phyloP scores from a whole-genome alignment of 2,888 invertebrate genomes.

The Druceiella hillmani region DNA sequence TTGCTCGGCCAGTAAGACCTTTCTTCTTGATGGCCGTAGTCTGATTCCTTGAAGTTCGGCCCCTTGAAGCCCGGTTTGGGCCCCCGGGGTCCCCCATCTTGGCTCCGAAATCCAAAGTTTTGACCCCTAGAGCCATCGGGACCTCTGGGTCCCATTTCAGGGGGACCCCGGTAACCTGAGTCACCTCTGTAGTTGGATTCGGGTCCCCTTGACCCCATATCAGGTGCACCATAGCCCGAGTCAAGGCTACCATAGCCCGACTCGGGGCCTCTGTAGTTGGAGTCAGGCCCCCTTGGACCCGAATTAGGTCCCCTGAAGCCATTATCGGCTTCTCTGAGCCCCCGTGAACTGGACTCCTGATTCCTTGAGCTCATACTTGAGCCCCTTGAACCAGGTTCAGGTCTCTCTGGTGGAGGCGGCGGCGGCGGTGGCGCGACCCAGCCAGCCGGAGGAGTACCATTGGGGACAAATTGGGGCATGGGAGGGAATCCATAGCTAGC shows the following conservation, averaged over 20 bases:
- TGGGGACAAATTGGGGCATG: too few species aligned
- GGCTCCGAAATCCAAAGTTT: too few species aligned
- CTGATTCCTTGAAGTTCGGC: too few species aligned
- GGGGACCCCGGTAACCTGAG: slow-evolving; percentile 27
- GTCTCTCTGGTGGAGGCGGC: slow-evolving; percentile 38
- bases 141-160: slow-evolving; percentile 24
- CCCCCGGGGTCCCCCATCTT: neutral
- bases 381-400: slow-evolving; percentile 30
- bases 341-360: too few species aligned
- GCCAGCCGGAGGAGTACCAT: slow-evolving; percentile 1
- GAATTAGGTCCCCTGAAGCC: too few species aligned
- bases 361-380: too few species aligned
- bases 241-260: slow-evolving; percentile 40
- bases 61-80: slow-evolving; percentile 24
- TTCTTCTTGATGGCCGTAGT: too few species aligned
- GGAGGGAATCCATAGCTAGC: neutral
- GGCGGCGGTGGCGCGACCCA: slow-evolving; percentile 36
- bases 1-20: too few species aligned
- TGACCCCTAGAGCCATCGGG: too few species aligned
- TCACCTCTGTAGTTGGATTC: slow-evolving; percentile 26
- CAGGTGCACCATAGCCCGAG: slow-evolving; percentile 48
- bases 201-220: slow-evolving; percentile 31
- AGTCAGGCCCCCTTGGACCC: too few species aligned
- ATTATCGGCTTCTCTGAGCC: too few species aligned
- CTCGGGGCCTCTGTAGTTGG: slow-evolving; percentile 35